Evolutionary conservation across 2,888 invertebrate genomes (phyloP), one percentile per base, ranked within the genome.

Genomic region (Drosophila nr. medialis): DNA sequence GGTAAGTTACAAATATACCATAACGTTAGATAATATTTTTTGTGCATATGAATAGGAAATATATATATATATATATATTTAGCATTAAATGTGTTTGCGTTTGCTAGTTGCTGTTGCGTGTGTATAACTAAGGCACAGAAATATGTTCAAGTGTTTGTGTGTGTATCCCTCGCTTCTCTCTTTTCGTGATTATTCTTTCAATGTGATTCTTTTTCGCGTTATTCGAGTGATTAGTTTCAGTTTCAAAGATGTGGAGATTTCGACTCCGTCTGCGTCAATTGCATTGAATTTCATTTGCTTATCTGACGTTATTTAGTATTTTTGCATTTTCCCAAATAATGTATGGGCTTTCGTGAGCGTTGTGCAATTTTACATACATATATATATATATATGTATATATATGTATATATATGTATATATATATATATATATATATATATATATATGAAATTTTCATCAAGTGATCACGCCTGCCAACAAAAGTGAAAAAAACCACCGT

Each of bases 141-240:
- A 21, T 38, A 15, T 50, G 21, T 38, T 11, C 32, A 32, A 32
- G 32, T 32, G 51, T n/a, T 21, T n/a, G 30, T 61, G 38, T 36
- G 21, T n/a, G 2, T 34, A 7, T 42, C 7, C 30, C 27, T 30
- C n/a, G 32, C 36, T 15, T 32, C 2, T 29, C 21, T 56, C 7
- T 18, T 27, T 50, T 34, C 21, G 55, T 15, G 40, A 30, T 42
- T 50, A 27, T n/a, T 50, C 18, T 34, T 34, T 24, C 2, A 29
- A 18, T 68, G 8, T 69, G 8, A n/a, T 42, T 67, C 27, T 18
- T 15, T 6, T 48, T 34, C 29, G 40, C 29, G n/a, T 4, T 11
- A 29, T 4, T 21, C 4, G 21, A 49, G 29, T 55, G 49, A n/a
- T 3, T 18, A 29, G 21, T 65, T 38, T 54, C 32, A 38, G 30